A percentile compares a stretch with the other conserved stretches of the same genome.
Evolutionary conservation across 1,140 invertebrate genomes (phyloP).

Genomic region (Chironomus striatipennis): DNA sequence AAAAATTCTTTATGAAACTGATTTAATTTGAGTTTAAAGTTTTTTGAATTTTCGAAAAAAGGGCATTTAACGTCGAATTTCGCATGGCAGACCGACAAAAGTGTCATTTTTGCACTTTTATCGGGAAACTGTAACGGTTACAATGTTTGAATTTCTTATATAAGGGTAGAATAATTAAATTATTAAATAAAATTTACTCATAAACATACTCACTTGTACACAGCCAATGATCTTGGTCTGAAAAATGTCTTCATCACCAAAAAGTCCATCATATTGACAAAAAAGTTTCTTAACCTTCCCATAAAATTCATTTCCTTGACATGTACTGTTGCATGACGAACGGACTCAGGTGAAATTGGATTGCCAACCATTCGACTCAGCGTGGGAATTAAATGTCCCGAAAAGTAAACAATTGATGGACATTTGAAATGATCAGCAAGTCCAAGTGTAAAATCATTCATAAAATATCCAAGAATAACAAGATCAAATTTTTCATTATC

Average conservation of each 20-base stretch:
- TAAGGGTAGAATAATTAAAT: no score
- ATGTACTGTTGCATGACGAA: no score
- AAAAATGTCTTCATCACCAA: neutral
- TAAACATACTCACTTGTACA: neutral
- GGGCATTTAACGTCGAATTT: no score
- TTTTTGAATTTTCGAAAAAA: no score
- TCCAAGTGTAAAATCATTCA: constrained; percentile 23
- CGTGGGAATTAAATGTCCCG: neutral
- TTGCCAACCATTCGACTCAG: constrained; percentile 10
- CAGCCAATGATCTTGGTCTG: neutral
- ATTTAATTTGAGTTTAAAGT: no score
- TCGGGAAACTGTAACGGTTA: no score
- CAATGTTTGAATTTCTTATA: no score
- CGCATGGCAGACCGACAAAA: no score
- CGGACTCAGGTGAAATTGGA: neutral
- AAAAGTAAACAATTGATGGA: constrained; percentile 1
- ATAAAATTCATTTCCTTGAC: neutral
- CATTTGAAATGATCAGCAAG: constrained; percentile 21
- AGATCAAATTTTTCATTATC: constrained; percentile 22
- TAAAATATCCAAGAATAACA: constrained; percentile 17
- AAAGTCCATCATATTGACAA: neutral
- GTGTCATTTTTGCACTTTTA: no score
- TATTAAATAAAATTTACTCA: no score
- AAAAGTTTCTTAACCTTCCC: neutral
- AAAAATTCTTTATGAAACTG: no score